Conservation (phyloP, 2,888 invertebrate species). For the Macropis europaea region DNA sequence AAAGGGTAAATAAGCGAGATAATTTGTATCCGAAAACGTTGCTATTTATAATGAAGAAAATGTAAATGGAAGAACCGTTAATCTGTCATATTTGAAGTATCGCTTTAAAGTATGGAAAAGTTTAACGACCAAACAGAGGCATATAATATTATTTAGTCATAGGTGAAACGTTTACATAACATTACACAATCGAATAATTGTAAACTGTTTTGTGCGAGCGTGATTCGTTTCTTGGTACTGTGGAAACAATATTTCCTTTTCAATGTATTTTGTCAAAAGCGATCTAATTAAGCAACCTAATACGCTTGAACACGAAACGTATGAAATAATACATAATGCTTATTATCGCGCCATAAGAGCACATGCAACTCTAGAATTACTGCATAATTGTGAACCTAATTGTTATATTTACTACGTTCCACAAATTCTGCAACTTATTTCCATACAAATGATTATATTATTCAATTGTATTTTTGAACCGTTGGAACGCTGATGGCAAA, state of each 20-base stretch:
- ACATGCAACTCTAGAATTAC: slow-evolving; percentile 11
- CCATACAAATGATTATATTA: too few relatives aligned
- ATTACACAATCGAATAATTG: not conserved
- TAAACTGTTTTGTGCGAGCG: not conserved
- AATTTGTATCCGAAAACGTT: not conserved
- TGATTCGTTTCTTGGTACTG: not conserved
- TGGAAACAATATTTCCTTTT: not conserved
- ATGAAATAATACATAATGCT: slow-evolving; percentile 16
- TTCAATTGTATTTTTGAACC: too few relatives aligned
- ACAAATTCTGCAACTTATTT: not conserved
- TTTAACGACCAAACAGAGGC: not conserved
- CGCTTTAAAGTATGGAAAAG: too few relatives aligned
- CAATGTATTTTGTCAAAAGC: not conserved
- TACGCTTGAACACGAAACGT: slow-evolving; percentile 27
- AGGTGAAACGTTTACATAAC: not conserved
- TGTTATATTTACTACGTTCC: slow-evolving; percentile 10
- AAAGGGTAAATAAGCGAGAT: not conserved
- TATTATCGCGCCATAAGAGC: slow-evolving; percentile 1
- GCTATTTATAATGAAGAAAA: not conserved
- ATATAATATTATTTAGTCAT: not conserved
- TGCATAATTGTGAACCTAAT: slow-evolving; percentile 21
- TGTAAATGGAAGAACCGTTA: not conserved
- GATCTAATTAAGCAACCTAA: slow-evolving; percentile 9
- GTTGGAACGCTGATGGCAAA: too few relatives aligned
- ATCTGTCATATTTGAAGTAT: not conserved